Evolutionary conservation across 2,113 vertebrate genomes (phyloP).

Genomic region (cat (Felis catus)): F.catus_Fca126_mat1.0 CM031412.1:189816001-189816500

Average conservation of each 20-base stretch:
- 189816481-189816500: slow-evolving; percentile 44
- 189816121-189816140: slow-evolving; percentile 33
- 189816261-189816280: background rate
- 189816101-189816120: slow-evolving; percentile 45
- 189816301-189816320: background rate
- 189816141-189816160: background rate
- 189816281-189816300: background rate
- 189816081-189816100: background rate
- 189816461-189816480: background rate
- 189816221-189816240: slow-evolving; percentile 41
- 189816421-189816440: background rate
- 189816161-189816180: slow-evolving; percentile 16
- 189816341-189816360: slow-evolving; percentile 37
- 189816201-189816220: background rate
- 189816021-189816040: slow-evolving; percentile 7
- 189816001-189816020: slow-evolving; percentile 1
- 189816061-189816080: slow-evolving; percentile 21
- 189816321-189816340: background rate
- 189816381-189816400: background rate
- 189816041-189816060: background rate
- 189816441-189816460: slow-evolving; percentile 34
- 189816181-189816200: slow-evolving; percentile 47
- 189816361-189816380: background rate
- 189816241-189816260: slow-evolving; percentile 13
- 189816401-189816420: background rate